Conservation (phyloP, 2,888 invertebrate genomes). For the Tenthredo distinguenda region DNA sequence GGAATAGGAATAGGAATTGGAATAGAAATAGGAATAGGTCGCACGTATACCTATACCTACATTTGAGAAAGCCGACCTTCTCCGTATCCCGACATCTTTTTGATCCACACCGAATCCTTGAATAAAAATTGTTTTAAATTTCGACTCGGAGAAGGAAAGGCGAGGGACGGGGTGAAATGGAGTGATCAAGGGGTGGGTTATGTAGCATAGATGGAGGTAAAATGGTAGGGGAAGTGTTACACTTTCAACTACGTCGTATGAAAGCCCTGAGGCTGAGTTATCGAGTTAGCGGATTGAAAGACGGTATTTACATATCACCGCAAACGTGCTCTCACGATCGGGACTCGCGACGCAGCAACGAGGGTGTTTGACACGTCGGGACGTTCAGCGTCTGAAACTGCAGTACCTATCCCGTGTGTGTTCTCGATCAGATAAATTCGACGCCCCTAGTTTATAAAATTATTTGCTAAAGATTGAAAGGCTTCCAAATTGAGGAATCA, state of each 20-base stretch:
- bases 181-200: conserved; percentile 1
- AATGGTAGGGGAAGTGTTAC: conserved; percentile 40
- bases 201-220: background rate
- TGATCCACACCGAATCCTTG: background rate
- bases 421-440: conserved; percentile 2
- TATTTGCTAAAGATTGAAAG: background rate
- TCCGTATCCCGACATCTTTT: background rate
- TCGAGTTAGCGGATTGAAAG: conserved; percentile 53
- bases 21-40: conserved; percentile 17
- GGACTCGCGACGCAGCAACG: conserved; percentile 5
- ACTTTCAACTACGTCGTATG: conserved; percentile 36
- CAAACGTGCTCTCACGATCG: conserved; percentile 47
- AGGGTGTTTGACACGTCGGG: background rate
- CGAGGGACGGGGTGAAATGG: background rate
- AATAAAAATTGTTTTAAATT: background rate
- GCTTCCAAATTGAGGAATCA: background rate
- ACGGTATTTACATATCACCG: conserved; percentile 53
- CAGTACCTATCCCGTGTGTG: background rate
- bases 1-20: conserved; percentile 29
- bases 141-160: background rate
- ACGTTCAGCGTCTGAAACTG: background rate
- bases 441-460: background rate
- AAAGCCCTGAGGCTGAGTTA: conserved; percentile 43
- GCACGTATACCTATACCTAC: background rate
- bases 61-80: background rate